These are phyloP conservation scores for Pantherophis alleghaniensis DNA, from an alignment of 2,797 vertebrate species.

Conservation along the genomic window DNA sequence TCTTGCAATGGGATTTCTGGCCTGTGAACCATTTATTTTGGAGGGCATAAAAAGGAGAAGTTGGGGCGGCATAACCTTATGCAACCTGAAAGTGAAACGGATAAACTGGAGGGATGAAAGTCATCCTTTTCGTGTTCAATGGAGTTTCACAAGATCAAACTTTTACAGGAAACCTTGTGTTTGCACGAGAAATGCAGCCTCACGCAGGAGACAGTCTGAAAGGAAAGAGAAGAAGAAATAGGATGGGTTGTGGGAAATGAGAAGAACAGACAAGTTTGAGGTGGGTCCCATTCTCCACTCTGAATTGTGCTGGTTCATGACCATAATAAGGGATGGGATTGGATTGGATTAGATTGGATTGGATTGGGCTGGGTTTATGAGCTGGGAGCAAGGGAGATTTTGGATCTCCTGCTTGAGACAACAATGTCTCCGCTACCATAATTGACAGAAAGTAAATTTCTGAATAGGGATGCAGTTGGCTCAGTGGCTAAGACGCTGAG, in stretches of 20 bases:
- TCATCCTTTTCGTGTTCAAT: background rate
- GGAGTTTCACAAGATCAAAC: background rate
- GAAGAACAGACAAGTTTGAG: background rate
- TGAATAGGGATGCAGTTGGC: background rate
- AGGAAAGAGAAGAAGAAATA: background rate
- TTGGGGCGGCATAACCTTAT: background rate
- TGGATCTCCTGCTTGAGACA: background rate
- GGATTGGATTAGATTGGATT: too few species aligned
- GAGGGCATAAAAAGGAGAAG: constrained; percentile 1
- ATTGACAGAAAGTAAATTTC: background rate
- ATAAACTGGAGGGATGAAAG: background rate
- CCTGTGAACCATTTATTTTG: background rate
- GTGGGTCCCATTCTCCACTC: background rate
- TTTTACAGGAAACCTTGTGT: background rate
- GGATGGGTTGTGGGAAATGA: background rate
- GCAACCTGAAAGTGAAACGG: background rate
- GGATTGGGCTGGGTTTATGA: background rate
- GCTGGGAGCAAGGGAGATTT: background rate
- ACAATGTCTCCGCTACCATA: background rate
- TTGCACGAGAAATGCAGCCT: too few species aligned
- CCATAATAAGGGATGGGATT: background rate
- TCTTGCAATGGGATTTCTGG: too few species aligned
- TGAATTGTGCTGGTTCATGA: background rate
- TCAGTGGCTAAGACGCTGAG: too few species aligned
- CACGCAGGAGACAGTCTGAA: background rate